Percentiles rank a stretch among this genome's conserved stretches.
phyloP scores from a whole-genome alignment of 2,113 vertebrate species.

The Oryzias celebensis region DNA sequence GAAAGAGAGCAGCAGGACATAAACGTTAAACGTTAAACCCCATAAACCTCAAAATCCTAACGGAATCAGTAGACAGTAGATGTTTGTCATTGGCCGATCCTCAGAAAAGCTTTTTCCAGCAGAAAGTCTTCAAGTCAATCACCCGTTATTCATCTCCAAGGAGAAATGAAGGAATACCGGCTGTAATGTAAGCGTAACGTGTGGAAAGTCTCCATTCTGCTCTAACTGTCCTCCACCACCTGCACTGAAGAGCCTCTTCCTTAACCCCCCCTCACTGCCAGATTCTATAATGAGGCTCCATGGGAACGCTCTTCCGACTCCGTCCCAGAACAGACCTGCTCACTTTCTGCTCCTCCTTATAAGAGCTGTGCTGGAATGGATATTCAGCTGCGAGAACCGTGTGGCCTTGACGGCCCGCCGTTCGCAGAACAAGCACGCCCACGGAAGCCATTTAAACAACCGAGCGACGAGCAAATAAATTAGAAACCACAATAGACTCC shows the following conservation, averaged over 20 bases:
- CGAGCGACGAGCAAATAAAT: conserved; percentile 1
- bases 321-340: conserved; percentile 48
- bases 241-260: conserved; percentile 43
- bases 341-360: conserved; percentile 32
- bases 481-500: not conserved
- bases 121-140: no score
- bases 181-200: no score
- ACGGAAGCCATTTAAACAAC: not conserved
- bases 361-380: conserved; percentile 47
- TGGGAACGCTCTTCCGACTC: conserved; percentile 57
- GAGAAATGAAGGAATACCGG: no score
- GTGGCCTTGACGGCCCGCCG: conserved; percentile 37
- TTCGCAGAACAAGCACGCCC: conserved; percentile 2
- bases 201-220: conserved; percentile 15
- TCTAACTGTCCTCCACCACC: conserved; percentile 46
- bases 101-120: conserved; percentile 2
- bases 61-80: conserved; percentile 15
- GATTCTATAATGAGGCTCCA: conserved; percentile 70
- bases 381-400: conserved; percentile 44
- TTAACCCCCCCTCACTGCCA: conserved; percentile 25
- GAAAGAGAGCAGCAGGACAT: not conserved
- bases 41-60: conserved; percentile 18
- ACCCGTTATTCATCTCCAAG: no score
- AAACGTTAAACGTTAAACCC: not conserved
- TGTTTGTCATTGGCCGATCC: conserved; percentile 38